Conservation (phyloP, 2,797 vertebrate species). For the Cichlasoma orientale region DNA sequence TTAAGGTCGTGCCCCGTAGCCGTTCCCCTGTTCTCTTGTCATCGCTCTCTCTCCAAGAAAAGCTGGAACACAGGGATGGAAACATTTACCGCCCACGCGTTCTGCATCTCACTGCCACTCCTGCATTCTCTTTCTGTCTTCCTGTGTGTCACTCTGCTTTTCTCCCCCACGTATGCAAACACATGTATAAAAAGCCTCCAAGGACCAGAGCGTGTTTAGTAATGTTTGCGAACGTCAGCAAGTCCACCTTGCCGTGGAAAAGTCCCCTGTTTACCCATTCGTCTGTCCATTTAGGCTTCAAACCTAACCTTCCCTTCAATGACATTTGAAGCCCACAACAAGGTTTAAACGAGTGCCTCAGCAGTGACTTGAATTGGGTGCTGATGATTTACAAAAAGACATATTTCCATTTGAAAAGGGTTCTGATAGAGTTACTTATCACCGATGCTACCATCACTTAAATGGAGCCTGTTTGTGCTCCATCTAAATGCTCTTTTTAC, state of each 20-base stretch:
- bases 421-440: slow-evolving; percentile 36
- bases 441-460: slow-evolving; percentile 18
- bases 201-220: neutral
- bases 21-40: neutral
- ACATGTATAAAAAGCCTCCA: neutral
- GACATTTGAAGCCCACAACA: slow-evolving; percentile 44
- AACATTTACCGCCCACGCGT: neutral
- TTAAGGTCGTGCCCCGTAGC: slow-evolving; percentile 1
- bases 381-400: slow-evolving; percentile 38
- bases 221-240: neutral
- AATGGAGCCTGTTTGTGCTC: slow-evolving; percentile 7
- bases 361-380: slow-evolving; percentile 33
- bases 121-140: neutral
- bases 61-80: neutral
- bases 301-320: slow-evolving; percentile 12
- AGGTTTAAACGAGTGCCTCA: slow-evolving; percentile 24
- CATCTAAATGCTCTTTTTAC: neutral
- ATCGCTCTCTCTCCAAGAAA: neutral
- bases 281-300: slow-evolving; percentile 31
- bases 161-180: neutral
- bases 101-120: neutral
- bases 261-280: slow-evolving; percentile 16
- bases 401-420: slow-evolving; percentile 45
- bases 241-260: neutral
- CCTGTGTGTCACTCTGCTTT: neutral